phyloP scores from a whole-genome alignment of 2,797 vertebrate genomes.

The Hylomyscus alleni region DNA sequence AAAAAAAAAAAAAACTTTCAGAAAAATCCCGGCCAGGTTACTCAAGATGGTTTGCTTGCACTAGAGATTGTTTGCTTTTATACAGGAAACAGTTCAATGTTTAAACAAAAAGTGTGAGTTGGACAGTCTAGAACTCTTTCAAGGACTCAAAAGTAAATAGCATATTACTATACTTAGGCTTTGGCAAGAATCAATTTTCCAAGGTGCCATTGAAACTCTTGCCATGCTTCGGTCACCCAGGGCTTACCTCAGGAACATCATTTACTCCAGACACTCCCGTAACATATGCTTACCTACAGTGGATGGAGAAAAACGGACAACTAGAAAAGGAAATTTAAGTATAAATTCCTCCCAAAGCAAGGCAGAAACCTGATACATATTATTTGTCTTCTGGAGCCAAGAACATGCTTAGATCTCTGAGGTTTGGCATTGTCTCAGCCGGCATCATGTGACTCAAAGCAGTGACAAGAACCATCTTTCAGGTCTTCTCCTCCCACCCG shows the following conservation, averaged over 20 bases:
- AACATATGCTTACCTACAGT: background rate
- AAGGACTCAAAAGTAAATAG: conserved; percentile 73
- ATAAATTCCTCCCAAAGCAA: conserved; percentile 49
- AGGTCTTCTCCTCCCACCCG: background rate
- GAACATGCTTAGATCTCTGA: conserved; percentile 26
- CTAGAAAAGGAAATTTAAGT: background rate
- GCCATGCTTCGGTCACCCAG: background rate
- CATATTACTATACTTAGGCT: conserved; percentile 44
- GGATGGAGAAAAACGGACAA: conserved; percentile 17
- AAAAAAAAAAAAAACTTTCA: background rate
- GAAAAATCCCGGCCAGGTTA: conserved; percentile 28
- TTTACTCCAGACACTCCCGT: conserved; percentile 1
- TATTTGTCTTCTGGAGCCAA: conserved; percentile 9
- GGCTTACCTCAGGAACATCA: conserved; percentile 1
- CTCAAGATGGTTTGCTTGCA: conserved; percentile 27
- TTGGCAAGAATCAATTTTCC: conserved; percentile 58
- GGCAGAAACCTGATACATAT: background rate
- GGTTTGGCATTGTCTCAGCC: conserved; percentile 10
- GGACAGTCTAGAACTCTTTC: conserved; percentile 62
- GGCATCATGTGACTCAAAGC: conserved; percentile 33
- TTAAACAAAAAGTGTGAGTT: conserved; percentile 63
- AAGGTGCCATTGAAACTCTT: conserved; percentile 28
- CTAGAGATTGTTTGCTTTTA: conserved; percentile 70
- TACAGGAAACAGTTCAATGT: conserved; percentile 55
- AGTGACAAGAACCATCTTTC: background rate